Base-by-base conservation (phyloP, 2,113 vertebrate species). In the Caracal caracal region DNA sequence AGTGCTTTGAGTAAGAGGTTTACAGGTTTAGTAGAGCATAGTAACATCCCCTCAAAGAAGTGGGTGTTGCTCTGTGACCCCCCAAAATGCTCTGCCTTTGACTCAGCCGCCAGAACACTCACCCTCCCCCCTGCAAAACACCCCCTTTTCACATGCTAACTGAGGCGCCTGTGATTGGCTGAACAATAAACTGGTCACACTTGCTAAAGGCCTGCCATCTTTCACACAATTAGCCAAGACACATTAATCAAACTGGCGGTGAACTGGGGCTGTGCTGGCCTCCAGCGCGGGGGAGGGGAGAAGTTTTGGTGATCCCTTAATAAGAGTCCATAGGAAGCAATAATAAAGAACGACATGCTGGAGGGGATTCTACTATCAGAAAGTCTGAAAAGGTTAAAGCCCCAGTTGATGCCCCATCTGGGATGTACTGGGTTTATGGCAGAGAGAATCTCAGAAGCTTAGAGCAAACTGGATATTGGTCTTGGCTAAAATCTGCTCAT, bases 1-100 rank as follows among this genome's bases (percentile, higher is more conserved):
- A 51, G 90, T 95, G 98, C 97, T 98, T 99, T 98, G 96, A 98
- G 98, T 95, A 96, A 80, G 96, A 98, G 97, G 98, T 98, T 99
- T 99, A 98, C 98, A 98, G 98, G 98, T 98, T 98, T 99, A 98
- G 98, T 96, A 99, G 98, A 99, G 98, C 98, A 98, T 98, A 98
- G 98, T 98, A 98, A 99, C 98, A 96, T 98, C 97, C 97, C 98
- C 98, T 99, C 98, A 99, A 99, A 99, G 98, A 98, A 98, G 98
- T 98, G 98, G 98, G 98, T 98, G 99, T 98, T 98, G 97, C 96
- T 98, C 97, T 96, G 98, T 98, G 98, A 98, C 98, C 98, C 98
- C 98, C 98, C 97, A 98, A 98, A 98, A 98, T 92, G 93, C 97
- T 97, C 98, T 97, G 98, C 95, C 97, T 98, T 99, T 99, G 97